Evolutionary conservation across 2,888 invertebrate species (phyloP), one percentile per base, ranked within the genome.

Genomic region (Siphlonurus alternatus): DNA sequence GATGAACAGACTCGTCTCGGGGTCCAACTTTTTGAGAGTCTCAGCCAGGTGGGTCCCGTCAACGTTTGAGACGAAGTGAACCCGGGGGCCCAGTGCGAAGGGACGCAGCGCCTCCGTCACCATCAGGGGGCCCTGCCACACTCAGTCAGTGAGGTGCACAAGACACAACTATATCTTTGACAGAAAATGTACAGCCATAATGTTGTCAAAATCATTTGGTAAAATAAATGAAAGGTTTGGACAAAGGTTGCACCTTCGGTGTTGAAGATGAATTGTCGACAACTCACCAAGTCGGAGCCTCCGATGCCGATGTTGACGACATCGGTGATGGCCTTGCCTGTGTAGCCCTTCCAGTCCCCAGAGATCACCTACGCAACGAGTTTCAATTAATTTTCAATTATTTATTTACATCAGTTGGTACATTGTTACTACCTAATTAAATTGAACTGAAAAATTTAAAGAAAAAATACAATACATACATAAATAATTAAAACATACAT

Each of bases 291-390:
- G 80, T 99, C 99, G 1, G 98, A 99, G 53, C 99, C 99, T 38
- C 99, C 99, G 72, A 99, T 99, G 66, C 99, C 99, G 76, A 99
- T 99, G 77, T 99, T 99, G 66, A 99, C 89, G 53, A 99, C 92
- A 80, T 99, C 97, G 61, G 92, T 94, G 66, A 99, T 98, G 66
- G 87, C 76, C 77, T 96, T 92, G 20, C 96, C 97, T 0, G 95
- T 93, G 76, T 87, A 93, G 3, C 85, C 85, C 66, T 79, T 77
- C 85, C 85, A 86, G 56, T 75, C 70, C 2, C 83, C 82, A 60
- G 73, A 75, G 64, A 80, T 78, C 2, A 81, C 76, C 71, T 74
- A 65, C 7, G n/a, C n/a, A n/a, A n/a, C 53, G 63, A 62, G 1
- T 23, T 61, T 1, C 2, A 63, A 19, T 73, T 54, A 54, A 10